Evolutionary conservation across 1,140 invertebrate genomes (phyloP).

Genomic region (Panulirus ornatus): DNA sequence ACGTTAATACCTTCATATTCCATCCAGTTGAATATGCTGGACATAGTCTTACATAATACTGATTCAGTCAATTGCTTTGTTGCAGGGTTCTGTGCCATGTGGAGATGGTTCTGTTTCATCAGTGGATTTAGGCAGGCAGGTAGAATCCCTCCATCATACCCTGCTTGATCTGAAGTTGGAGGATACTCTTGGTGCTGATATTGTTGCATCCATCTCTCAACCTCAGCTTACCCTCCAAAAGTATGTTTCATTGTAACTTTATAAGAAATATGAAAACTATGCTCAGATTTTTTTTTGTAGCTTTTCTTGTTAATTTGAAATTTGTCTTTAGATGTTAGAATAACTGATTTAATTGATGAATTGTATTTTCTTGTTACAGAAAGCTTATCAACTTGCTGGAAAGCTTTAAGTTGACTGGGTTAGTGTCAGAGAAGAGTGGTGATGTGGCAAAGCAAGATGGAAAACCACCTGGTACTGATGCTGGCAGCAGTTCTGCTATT

Average conservation of each 20-base stretch:
- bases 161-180: conserved; percentile 82
- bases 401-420: conserved; percentile 58
- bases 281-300: background rate
- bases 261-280: background rate
- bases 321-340: background rate
- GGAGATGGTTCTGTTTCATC: conserved; percentile 77
- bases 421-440: conserved; percentile 59
- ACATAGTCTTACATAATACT: too few species aligned
- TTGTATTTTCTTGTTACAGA: conserved; percentile 76
- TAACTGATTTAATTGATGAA: background rate
- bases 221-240: conserved; percentile 82
- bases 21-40: too few species aligned
- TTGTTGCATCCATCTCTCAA: conserved; percentile 81
- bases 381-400: conserved; percentile 76
- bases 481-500: conserved; percentile 76
- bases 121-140: conserved; percentile 79
- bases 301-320: background rate
- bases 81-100: conserved; percentile 45
- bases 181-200: conserved; percentile 81
- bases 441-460: conserved; percentile 7
- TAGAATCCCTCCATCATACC: conserved; percentile 82
- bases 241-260: conserved; percentile 77
- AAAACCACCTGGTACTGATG: conserved; percentile 68
- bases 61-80: too few species aligned
- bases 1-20: too few species aligned